Base-by-base conservation (phyloP, 2,113 vertebrate species). In the Hoplias malabaricus region DNA sequence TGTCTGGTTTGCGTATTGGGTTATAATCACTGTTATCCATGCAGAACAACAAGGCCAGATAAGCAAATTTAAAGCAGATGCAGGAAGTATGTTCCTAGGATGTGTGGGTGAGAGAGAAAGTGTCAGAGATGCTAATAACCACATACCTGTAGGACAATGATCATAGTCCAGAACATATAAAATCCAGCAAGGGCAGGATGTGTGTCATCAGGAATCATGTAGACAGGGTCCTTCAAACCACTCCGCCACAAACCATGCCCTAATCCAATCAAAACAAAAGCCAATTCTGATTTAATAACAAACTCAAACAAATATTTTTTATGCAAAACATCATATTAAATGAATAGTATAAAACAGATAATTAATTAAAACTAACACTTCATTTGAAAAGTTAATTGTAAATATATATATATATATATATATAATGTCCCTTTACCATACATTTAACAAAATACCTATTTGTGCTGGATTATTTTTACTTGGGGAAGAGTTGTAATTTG, bases 91-190 rank as follows among this genome's bases (percentile, higher is more conserved):
- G 33, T 14, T 48, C 42, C 11, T 13, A 5, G 40, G 4, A 9
- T 29, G 34, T 25, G 53, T 34, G 29, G 2, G 40, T 2, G 9
- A 27, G 16, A 16, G 59, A 3, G 4, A 5, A 0, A 31, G 19
- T 61, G 48, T 29, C 67, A 23, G 23, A n/a, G 9, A 21, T 33
- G 42, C 59, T 19, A 33, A n/a, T 9, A 19, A n/a, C 54, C 23
- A 59, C 53, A 89, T 93, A 98, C 97, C 96, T 99, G 97, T 38
- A 99, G 83, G 56, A 99, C 92, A 87, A 99, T 99, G 68, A 99
- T 95, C 96, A 98, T 99, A 0, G 96, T 98, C 97, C 96, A 98
- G 86, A 99, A 99, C 86, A 95, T 93, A 74, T 94, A 95, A 88
- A 98, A 98, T 9, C 91, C 96, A 76, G 94, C 94, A 76, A 97